Conservation (phyloP, 1,140 invertebrate species). For the Philotrypesis tridentata region DNA sequence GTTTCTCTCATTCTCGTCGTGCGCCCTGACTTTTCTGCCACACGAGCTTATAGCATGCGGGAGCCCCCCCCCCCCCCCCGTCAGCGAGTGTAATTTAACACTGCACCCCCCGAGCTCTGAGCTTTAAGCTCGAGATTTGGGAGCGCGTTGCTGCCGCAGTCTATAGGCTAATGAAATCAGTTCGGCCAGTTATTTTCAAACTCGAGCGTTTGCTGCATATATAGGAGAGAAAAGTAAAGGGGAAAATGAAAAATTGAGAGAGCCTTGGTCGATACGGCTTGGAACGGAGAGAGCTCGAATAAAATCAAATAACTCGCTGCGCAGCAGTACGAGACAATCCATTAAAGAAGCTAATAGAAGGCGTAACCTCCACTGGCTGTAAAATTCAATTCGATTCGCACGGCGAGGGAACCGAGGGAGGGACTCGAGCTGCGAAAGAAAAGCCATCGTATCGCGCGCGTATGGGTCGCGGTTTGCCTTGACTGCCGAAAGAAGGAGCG, state of each 20-base stretch:
- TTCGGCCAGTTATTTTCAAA: conserved; percentile 50
- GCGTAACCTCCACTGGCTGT: conserved; percentile 36
- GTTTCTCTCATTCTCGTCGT: conserved; percentile 23
- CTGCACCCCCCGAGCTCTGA: conserved; percentile 7
- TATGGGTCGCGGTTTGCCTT: conserved; percentile 37
- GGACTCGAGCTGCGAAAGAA: conserved; percentile 3
- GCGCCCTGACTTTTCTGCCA: conserved; percentile 11
- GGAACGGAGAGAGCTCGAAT: neutral
- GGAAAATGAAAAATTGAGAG: neutral
- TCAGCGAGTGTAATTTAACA: conserved; percentile 29
- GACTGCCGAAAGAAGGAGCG: neutral
- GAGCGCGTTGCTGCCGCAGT: neutral
- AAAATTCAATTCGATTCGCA: conserved; percentile 58
- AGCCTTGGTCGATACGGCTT: too few species aligned
- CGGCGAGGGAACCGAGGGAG: neutral
- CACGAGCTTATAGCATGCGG: neutral
- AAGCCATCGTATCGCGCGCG: neutral
- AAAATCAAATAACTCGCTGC: conserved; percentile 17
- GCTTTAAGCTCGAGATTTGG: conserved; percentile 10
- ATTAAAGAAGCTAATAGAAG: conserved; percentile 54
- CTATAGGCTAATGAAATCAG: conserved; percentile 68
- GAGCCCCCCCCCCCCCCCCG: neutral
- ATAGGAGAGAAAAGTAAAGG: conserved; percentile 54
- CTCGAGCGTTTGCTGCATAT: too few species aligned
- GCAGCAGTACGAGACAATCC: conserved; percentile 24